A percentile compares a stretch with the other conserved stretches of the same genome.
Evolutionary conservation across 1,140 invertebrate genomes (phyloP).

Genomic region (Eufriesea mexicana): DNA sequence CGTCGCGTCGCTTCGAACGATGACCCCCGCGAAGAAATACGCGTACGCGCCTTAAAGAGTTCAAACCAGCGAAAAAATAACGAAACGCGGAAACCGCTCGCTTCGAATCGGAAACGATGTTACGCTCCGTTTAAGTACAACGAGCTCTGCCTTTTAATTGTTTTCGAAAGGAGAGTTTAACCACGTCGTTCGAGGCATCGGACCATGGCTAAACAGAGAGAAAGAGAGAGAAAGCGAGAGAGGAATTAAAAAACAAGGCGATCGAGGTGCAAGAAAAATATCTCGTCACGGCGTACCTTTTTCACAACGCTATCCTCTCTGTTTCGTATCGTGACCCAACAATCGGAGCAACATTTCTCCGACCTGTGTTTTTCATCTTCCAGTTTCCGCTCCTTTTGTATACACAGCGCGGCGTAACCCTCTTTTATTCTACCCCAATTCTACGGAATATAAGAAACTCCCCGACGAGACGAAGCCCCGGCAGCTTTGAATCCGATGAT

Average conservation of each 20-base stretch:
- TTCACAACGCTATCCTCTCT: background rate
- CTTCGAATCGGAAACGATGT: no score
- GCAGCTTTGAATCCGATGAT: slow-evolving; percentile 31
- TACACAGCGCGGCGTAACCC: slow-evolving; percentile 10
- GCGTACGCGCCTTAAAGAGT: background rate
- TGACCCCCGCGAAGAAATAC: background rate
- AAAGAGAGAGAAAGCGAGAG: no score
- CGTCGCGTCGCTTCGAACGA: background rate
- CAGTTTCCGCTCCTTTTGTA: slow-evolving; percentile 41
- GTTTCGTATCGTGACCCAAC: background rate
- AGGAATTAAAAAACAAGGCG: background rate
- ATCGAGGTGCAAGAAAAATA: background rate
- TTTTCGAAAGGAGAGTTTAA: background rate
- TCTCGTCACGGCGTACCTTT: background rate
- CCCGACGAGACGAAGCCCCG: slow-evolving; percentile 4
- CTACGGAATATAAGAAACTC: slow-evolving; percentile 37
- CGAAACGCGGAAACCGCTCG: no score
- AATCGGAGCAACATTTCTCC: slow-evolving; percentile 3
- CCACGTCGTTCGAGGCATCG: background rate
- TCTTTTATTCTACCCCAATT: slow-evolving; percentile 56
- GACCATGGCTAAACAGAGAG: background rate
- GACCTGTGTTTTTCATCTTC: slow-evolving; percentile 35
- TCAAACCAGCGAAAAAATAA: no score
- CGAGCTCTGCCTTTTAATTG: background rate
- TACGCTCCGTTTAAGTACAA: no score